Percentiles rank a stretch among this genome's conserved stretches.
These are phyloP conservation scores for Percopsis transmontana DNA, from an alignment of 2,113 vertebrate genomes.

Conservation along the genomic window DNA sequence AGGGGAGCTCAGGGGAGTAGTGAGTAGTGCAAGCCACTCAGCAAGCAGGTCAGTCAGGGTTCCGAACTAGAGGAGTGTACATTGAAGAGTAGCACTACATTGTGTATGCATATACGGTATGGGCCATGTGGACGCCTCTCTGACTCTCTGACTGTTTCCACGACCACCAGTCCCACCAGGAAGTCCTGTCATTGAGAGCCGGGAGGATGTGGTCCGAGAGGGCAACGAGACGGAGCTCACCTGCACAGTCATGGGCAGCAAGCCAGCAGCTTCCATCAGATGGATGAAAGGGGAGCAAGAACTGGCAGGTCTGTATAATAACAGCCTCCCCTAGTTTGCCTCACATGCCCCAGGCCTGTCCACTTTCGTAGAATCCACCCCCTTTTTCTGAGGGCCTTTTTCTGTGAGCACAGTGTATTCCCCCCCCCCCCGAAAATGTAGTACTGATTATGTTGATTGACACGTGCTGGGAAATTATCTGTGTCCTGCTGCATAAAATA, in stretches of 20 bases:
- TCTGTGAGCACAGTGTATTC: conserved; percentile 31
- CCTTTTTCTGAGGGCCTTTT: background rate
- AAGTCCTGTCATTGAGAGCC: conserved; percentile 91
- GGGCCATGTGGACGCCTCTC: conserved; percentile 7
- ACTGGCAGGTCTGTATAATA: conserved; percentile 83
- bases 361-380: conserved; percentile 18
- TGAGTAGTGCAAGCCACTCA: too few relatives aligned
- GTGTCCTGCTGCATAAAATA: background rate
- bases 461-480: conserved; percentile 8
- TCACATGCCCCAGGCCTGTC: conserved; percentile 47
- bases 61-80: too few relatives aligned
- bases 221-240: conserved; percentile 97
- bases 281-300: conserved; percentile 97
- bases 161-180: conserved; percentile 87
- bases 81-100: background rate
- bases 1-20: too few relatives aligned
- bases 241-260: conserved; percentile 94
- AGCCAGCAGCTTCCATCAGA: conserved; percentile 91
- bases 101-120: background rate
- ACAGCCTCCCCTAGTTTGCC: conserved; percentile 57
- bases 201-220: conserved; percentile 89
- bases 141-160: conserved; percentile 33
- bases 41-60: too few relatives aligned
- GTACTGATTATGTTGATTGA: conserved; percentile 53
- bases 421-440: conserved; percentile 24